Evolutionary conservation across 1,140 invertebrate species (phyloP).

Genomic region (Polyergus mexicanus): DNA sequence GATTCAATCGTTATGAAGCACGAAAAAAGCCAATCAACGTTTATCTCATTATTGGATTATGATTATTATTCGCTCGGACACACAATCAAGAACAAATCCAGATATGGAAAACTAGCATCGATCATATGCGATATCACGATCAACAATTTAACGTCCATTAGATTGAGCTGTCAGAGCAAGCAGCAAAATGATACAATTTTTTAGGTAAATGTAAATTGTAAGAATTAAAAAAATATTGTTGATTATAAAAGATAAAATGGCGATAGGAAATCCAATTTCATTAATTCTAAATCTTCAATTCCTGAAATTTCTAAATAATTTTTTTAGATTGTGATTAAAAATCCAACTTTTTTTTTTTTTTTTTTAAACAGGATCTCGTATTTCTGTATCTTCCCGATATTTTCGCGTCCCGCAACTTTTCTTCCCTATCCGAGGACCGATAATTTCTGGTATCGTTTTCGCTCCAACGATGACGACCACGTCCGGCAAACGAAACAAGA

Average conservation of each 20-base stretch:
- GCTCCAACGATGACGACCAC: slow-evolving; percentile 22
- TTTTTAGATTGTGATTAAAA: neutral
- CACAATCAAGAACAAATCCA: slow-evolving; percentile 42
- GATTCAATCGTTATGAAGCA: slow-evolving; percentile 63
- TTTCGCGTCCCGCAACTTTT: slow-evolving; percentile 24
- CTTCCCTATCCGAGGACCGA: slow-evolving; percentile 43
- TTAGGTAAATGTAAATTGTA: neutral
- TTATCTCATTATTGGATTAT: slow-evolving; percentile 61
- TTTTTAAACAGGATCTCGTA: neutral
- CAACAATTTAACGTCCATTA: neutral
- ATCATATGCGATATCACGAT: neutral
- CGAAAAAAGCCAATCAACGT: slow-evolving; percentile 64
- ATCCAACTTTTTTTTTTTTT: neutral
- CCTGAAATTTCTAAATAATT: neutral
- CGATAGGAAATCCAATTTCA: neutral
- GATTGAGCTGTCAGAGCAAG: neutral
- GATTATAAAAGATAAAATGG: neutral
- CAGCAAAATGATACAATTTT: neutral
- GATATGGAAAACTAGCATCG: neutral
- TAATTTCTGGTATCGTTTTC: slow-evolving; percentile 68
- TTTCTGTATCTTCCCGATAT: neutral
- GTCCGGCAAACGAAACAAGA: slow-evolving; percentile 58
- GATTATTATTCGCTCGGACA: slow-evolving; percentile 37
- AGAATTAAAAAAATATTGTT: slow-evolving; percentile 2
- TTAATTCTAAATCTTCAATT: neutral